Conservation (phyloP, 1,140 invertebrate species). For the Zaprionus ghesquierei region DNA sequence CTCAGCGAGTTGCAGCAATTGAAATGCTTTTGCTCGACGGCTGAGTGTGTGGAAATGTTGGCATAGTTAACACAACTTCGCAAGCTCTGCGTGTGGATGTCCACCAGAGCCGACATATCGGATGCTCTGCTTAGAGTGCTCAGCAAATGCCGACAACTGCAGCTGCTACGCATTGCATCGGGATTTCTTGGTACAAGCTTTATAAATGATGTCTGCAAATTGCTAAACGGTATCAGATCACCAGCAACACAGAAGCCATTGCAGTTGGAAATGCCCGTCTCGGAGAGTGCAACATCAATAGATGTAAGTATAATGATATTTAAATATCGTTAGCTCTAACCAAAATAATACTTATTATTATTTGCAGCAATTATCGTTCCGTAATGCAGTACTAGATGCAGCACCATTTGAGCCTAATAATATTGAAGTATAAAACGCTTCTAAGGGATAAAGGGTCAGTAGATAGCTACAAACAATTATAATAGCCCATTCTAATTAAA, state of each 20-base stretch:
- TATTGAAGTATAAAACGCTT: conserved; percentile 3
- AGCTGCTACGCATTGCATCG: conserved; percentile 30
- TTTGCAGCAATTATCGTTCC: not conserved
- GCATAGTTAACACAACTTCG: conserved; percentile 25
- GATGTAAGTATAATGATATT: not conserved
- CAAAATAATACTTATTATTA: not conserved
- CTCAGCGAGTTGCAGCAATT: conserved; percentile 37
- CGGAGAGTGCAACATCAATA: not conserved
- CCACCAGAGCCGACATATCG: conserved; percentile 40
- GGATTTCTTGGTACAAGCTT: conserved; percentile 28
- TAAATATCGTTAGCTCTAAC: not conserved
- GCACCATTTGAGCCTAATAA: conserved; percentile 6
- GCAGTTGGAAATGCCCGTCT: conserved; percentile 35
- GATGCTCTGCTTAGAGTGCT: conserved; percentile 39
- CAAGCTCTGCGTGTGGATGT: conserved; percentile 56
- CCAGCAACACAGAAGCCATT: not conserved
- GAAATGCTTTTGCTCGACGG: conserved; percentile 52
- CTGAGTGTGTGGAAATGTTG: conserved; percentile 42
- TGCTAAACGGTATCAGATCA: not conserved
- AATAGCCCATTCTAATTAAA: no score
- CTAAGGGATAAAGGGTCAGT: not conserved
- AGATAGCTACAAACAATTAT: not conserved
- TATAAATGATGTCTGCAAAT: conserved; percentile 28
- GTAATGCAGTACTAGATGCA: not conserved
- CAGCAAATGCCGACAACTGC: conserved; percentile 37